Evolutionary conservation across 1,140 invertebrate genomes (phyloP), one percentile per base, ranked within the genome.

Genomic region (Galleria mellonella): DNA sequence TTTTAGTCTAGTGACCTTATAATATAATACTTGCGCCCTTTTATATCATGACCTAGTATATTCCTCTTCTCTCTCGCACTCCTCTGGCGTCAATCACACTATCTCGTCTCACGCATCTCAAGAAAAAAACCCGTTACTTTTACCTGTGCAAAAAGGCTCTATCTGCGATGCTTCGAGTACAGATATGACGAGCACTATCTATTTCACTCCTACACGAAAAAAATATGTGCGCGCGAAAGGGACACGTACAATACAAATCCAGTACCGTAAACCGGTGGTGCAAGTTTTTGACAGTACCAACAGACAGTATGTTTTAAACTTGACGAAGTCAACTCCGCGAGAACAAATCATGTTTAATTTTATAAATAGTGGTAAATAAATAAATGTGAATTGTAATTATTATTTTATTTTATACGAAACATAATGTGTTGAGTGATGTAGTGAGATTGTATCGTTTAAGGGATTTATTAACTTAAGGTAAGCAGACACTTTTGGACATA

Each of bases 91-190:
- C 36, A 30, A 48, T 60, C 56, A 33, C 35, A 45, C 43, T 38
- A 43, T 79, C 67, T 79, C 79, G 61, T 17, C 59, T 79, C 71
- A 76, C 67, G 70, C 70, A 83, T 81, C 78, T 84, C 56, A 81
- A 81, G 77, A 74, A 72, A 79, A n/a, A 70, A 56, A 62, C 68
- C 81, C 81, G 81, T 84, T 84, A 84, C 81, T 84, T 84, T 84
- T 83, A 78, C 75, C 69, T 57, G 64, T 77, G 78, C 78, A 77
- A 84, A 83, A 84, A 84, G 78, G 73, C 68, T 65, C 52, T 79
- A 84, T 83, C 81, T 83, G 76, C 73, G 50, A 60, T 55, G 51
- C 7, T 14, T 52, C 49, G 4, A 30, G 35, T 50, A 39, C 47
- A 46, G 27, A 40, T 9, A 38, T 43, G 15, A 36, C 15, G 11